These are phyloP conservation scores for Eulemur macaco DNA, from an alignment of 2,113 vertebrate genomes.

Conservation along the genomic window DNA sequence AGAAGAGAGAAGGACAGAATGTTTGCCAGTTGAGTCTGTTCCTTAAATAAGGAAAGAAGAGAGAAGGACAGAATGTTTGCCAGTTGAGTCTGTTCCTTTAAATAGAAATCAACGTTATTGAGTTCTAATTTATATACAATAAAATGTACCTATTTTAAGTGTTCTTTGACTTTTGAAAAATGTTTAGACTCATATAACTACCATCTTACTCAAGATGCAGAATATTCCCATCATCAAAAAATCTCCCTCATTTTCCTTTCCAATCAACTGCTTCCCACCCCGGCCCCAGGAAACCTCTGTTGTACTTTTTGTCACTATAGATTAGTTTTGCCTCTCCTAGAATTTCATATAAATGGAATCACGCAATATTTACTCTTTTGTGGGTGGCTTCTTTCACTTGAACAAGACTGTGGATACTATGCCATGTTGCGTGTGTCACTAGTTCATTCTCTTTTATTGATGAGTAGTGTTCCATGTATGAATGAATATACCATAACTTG, in stretches of 20 bases:
- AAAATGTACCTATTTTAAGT: background rate
- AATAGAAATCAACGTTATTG: background rate
- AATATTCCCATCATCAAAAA: background rate
- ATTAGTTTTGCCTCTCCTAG: background rate
- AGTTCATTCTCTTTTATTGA: background rate
- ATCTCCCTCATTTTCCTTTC: background rate
- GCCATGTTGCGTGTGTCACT: background rate
- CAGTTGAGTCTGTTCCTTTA: background rate
- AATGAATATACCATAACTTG: background rate
- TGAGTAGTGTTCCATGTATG: background rate
- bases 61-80: background rate
- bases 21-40: background rate
- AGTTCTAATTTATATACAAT: background rate
- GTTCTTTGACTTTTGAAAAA: constrained; percentile 24
- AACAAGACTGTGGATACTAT: background rate
- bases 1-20: background rate
- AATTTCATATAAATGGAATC: background rate
- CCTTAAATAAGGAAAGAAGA: background rate
- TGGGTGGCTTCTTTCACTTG: background rate
- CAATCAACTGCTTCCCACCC: background rate
- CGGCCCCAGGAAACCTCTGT: background rate
- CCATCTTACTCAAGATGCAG: background rate
- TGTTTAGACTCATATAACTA: background rate
- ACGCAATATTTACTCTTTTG: background rate
- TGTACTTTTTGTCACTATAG: background rate